Conservation (phyloP, 53 echinoderm and acorn worm genomes). For the Actinopyga echinites region DNA sequence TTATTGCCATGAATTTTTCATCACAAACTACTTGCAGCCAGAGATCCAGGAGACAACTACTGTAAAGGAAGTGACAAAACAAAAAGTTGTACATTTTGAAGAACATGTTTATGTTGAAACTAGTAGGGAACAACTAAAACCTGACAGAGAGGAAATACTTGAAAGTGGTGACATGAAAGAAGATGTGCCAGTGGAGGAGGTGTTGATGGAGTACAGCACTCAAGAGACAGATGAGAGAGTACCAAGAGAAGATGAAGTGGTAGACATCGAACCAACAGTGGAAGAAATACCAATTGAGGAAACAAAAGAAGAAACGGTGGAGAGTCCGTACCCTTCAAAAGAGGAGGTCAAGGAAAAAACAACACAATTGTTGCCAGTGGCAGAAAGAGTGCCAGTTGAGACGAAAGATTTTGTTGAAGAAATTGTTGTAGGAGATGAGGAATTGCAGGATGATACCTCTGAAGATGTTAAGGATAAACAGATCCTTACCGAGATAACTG, state of each 20-base stretch:
- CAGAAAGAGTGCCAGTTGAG: constrained; percentile 37
- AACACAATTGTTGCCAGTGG: not conserved
- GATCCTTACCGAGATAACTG: constrained; percentile 4
- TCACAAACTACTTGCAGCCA: not conserved
- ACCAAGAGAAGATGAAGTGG: constrained; percentile 24
- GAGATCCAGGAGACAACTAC: not conserved
- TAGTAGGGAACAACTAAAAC: constrained; percentile 4
- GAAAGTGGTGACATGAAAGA: constrained; percentile 21
- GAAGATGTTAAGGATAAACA: no score
- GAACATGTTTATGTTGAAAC: constrained; percentile 31
- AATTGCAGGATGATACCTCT: no score
- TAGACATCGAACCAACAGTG: constrained; percentile 24
- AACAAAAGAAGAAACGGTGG: constrained; percentile 4
- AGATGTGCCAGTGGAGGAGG: not conserved
- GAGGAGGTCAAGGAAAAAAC: no score
- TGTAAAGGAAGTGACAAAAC: constrained; percentile 11
- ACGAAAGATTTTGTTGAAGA: not conserved
- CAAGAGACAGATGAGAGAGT: not conserved
- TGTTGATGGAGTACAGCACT: not conserved
- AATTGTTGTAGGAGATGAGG: no score
- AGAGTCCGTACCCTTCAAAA: not conserved
- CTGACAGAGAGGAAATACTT: not conserved
- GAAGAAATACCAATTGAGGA: constrained; percentile 8
- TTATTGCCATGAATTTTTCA: no score
- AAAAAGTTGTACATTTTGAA: constrained; percentile 37